phyloP scores from a whole-genome alignment of 2,797 vertebrate species.

The Buphagus erythrorhynchus region DNA sequence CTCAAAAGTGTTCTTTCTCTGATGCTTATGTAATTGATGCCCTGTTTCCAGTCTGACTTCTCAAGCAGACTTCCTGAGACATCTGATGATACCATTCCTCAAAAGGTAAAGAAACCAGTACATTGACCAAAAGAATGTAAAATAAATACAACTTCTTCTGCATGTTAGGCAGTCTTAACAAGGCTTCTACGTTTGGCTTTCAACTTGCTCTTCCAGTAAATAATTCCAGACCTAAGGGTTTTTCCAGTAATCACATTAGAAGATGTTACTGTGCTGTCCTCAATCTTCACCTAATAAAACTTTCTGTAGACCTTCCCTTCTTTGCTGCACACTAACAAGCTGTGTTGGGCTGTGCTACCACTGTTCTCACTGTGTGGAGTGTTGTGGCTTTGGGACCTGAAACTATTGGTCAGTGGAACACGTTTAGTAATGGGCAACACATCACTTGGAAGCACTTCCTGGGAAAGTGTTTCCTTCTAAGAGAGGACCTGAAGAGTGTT shows the following conservation, averaged over 20 bases:
- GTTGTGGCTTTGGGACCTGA: slow-evolving; percentile 21
- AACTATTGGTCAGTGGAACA: slow-evolving; percentile 36
- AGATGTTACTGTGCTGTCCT: not conserved
- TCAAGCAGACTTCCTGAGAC: slow-evolving; percentile 80
- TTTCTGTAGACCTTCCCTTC: slow-evolving; percentile 18
- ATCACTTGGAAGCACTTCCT: not conserved
- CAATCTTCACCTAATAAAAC: slow-evolving; percentile 44
- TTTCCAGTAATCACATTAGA: not conserved
- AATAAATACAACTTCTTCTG: slow-evolving; percentile 60
- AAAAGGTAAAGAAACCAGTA: slow-evolving; percentile 81
- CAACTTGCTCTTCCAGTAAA: slow-evolving; percentile 48
- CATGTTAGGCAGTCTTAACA: slow-evolving; percentile 80
- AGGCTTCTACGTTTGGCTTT: slow-evolving; percentile 67
- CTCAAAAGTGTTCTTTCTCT: slow-evolving; percentile 63
- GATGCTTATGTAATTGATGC: slow-evolving; percentile 79
- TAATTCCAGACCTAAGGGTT: slow-evolving; percentile 36
- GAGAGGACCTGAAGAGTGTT: not conserved
- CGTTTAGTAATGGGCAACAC: slow-evolving; percentile 74
- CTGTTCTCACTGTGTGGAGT: slow-evolving; percentile 37
- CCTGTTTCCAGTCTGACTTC: slow-evolving; percentile 83
- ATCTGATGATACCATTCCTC: slow-evolving; percentile 79
- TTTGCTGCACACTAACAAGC: slow-evolving; percentile 73
- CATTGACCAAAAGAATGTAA: slow-evolving; percentile 45
- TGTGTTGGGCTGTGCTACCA: slow-evolving; percentile 60
- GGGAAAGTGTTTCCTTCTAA: not conserved